Conservation (phyloP, 2,888 invertebrate genomes). For the Diabrotica balteata region DNA sequence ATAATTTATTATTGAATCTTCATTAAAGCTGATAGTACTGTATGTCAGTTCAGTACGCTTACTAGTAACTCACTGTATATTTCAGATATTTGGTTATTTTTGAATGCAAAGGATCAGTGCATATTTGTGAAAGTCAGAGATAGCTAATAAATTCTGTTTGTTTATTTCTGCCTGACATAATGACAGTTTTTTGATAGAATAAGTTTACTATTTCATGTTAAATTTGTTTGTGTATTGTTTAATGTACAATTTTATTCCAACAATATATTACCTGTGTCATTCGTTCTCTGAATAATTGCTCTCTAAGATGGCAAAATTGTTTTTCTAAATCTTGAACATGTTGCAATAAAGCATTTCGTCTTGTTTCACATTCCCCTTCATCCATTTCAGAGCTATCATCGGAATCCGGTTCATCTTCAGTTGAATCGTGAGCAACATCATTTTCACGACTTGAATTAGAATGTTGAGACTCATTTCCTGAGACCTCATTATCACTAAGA, state of each 20-base stretch:
- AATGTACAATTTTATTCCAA: neutral
- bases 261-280: constrained; percentile 68
- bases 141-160: no score
- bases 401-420: constrained; percentile 82
- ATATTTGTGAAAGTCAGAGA: no score
- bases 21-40: no score
- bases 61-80: no score
- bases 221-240: no score
- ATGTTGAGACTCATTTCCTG: constrained; percentile 74
- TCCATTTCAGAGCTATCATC: constrained; percentile 92
- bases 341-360: constrained; percentile 83
- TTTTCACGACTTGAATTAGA: constrained; percentile 74
- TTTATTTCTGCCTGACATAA: no score
- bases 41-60: no score
- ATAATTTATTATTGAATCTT: no score
- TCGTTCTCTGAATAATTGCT: constrained; percentile 88
- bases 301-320: constrained; percentile 85
- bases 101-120: no score
- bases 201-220: no score
- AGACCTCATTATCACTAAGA: constrained; percentile 71
- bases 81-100: no score
- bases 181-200: no score
- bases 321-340: constrained; percentile 88
- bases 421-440: constrained; percentile 71
- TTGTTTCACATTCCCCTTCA: constrained; percentile 85